A percentile compares a stretch with the other conserved stretches of the same genome.
These are phyloP conservation scores for Podabrus alpinus DNA, from an alignment of 2,888 invertebrate species.

Conservation along the genomic window DNA sequence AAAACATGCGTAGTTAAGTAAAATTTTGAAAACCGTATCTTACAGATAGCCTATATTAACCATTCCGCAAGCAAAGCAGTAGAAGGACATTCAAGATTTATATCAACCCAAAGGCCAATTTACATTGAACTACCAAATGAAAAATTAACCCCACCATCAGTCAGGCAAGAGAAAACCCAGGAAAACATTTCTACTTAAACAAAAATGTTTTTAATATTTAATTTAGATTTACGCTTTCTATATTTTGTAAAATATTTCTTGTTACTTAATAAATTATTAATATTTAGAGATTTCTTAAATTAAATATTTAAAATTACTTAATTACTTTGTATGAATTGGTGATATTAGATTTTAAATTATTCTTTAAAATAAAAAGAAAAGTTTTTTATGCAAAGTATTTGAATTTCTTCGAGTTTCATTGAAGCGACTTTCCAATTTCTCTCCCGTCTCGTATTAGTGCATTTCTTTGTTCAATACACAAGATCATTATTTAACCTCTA, in stretches of 20 bases:
- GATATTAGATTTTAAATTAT: conserved; percentile 17
- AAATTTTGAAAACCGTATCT: neutral
- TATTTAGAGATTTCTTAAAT: neutral
- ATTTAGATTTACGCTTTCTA: neutral
- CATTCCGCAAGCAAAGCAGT: conserved; percentile 57
- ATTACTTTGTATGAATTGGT: conserved; percentile 10
- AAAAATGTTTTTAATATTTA: conserved; percentile 12
- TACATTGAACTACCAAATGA: conserved; percentile 71
- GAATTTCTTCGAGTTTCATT: neutral
- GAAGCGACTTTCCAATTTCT: neutral
- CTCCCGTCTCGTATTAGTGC: too few relatives aligned
- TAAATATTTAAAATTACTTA: conserved; percentile 1
- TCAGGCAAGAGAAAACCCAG: conserved; percentile 13
- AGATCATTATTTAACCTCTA: too few relatives aligned
- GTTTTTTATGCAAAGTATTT: neutral
- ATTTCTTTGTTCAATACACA: too few relatives aligned
- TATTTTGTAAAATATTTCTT: conserved; percentile 2
- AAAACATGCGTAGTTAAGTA: neutral
- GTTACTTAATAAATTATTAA: conserved; percentile 2
- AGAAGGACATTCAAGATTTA: conserved; percentile 59
- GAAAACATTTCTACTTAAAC: conserved; percentile 10
- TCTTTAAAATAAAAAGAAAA: neutral
- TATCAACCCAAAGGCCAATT: conserved; percentile 68
- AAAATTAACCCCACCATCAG: conserved; percentile 48
- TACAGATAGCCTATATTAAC: conserved; percentile 57